Evolutionary conservation across 2,797 vertebrate genomes (phyloP).

Genomic region (Onychomys torridus): DNA sequence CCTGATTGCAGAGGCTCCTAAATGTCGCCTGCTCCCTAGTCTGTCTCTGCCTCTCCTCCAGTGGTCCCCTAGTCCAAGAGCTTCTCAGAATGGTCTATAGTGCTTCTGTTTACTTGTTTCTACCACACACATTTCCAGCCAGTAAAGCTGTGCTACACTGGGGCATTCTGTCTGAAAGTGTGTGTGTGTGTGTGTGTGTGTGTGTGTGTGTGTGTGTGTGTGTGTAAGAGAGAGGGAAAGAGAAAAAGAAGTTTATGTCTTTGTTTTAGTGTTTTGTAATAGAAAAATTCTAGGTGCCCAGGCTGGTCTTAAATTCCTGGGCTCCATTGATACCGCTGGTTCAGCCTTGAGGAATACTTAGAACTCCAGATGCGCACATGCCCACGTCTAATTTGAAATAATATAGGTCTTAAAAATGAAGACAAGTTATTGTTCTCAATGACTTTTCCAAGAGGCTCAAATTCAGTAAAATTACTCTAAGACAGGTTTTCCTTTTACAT

Average conservation of each 20-base stretch:
- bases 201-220: neutral
- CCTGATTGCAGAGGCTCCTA: neutral
- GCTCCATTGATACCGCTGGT: neutral
- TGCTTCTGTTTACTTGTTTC: constrained; percentile 1
- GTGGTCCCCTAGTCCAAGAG: neutral
- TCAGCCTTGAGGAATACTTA: neutral
- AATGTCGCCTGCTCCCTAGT: neutral
- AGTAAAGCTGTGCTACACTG: neutral
- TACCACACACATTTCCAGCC: neutral
- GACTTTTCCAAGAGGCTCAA: neutral
- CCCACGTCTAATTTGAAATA: neutral
- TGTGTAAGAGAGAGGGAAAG: no score
- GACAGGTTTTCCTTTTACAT: neutral
- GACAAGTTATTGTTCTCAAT: neutral
- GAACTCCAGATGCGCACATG: neutral
- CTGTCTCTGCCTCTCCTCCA: neutral
- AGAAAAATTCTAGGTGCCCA: neutral
- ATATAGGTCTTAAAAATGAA: constrained; percentile 10
- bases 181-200: neutral
- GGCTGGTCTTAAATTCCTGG: neutral
- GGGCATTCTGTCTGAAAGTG: neutral
- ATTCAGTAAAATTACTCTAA: neutral
- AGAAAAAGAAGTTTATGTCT: neutral
- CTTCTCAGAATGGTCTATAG: neutral
- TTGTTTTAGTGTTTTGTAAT: neutral